Conservation (phyloP, 2,113 vertebrate genomes). For the Pao palembangensis region DNA sequence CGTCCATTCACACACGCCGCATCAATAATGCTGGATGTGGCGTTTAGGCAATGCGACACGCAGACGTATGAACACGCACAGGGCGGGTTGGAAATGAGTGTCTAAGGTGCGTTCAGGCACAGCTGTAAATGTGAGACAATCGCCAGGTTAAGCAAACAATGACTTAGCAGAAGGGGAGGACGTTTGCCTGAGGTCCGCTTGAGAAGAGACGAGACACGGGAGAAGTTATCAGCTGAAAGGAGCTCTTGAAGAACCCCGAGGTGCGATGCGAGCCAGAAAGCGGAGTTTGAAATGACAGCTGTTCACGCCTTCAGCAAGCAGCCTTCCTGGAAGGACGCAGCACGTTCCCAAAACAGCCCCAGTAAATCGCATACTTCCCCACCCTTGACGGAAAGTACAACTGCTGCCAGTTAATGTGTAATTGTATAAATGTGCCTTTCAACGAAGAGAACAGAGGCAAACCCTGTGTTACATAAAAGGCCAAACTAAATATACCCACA, state of each 20-base stretch:
- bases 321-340: background rate
- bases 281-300: constrained; percentile 9
- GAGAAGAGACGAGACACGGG: constrained; percentile 37
- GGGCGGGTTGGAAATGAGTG: background rate
- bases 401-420: background rate
- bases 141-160: constrained; percentile 30
- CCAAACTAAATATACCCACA: constrained; percentile 16
- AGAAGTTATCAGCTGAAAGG: constrained; percentile 1
- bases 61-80: background rate
- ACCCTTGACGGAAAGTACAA: background rate
- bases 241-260: background rate
- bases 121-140: background rate
- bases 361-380: background rate
- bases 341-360: background rate
- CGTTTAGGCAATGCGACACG: background rate
- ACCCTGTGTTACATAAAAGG: constrained; percentile 11
- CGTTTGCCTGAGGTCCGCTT: constrained; percentile 18
- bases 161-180: constrained; percentile 35
- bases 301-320: constrained; percentile 4
- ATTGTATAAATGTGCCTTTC: background rate
- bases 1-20: background rate
- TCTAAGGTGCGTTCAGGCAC: background rate
- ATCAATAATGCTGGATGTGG: background rate
- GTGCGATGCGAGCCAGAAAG: background rate
- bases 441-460: background rate